phyloP scores from a whole-genome alignment of 2,797 vertebrate genomes.

The Dendrocincla tyrannina region DNA sequence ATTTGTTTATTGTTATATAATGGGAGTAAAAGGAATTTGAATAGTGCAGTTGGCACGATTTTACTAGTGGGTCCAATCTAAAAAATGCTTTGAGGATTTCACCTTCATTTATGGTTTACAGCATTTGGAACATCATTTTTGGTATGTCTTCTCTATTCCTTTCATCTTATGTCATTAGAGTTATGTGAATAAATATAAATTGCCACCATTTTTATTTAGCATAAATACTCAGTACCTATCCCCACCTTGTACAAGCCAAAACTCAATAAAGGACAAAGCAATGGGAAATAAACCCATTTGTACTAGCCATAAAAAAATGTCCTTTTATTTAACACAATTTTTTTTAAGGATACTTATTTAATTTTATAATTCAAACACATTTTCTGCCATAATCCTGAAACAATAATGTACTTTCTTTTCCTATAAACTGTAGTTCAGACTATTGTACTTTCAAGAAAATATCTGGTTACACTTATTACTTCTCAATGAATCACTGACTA shows the following conservation, averaged over 20 bases:
- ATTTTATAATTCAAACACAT: background rate
- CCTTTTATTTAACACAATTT: background rate
- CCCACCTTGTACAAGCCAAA: background rate
- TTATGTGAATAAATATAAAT: background rate
- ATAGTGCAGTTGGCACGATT: background rate
- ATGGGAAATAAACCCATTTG: background rate
- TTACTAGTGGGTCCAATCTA: background rate
- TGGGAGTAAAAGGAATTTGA: background rate
- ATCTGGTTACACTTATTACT: background rate
- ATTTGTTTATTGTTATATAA: background rate
- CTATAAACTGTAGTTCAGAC: background rate
- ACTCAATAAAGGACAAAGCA: background rate
- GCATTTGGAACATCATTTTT: background rate
- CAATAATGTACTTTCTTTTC: background rate
- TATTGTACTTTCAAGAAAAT: background rate
- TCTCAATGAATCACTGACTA: background rate
- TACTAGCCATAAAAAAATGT: background rate
- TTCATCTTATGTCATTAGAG: background rate
- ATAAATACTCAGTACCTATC: background rate
- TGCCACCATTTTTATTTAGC: background rate
- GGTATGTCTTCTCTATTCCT: background rate
- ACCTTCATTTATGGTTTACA: background rate
- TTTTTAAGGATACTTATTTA: background rate
- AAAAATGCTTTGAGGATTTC: background rate
- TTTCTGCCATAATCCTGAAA: background rate